These are phyloP conservation scores for Andrena chrysosceles DNA, from an alignment of 2,888 invertebrate genomes.

Conservation along the genomic window DNA sequence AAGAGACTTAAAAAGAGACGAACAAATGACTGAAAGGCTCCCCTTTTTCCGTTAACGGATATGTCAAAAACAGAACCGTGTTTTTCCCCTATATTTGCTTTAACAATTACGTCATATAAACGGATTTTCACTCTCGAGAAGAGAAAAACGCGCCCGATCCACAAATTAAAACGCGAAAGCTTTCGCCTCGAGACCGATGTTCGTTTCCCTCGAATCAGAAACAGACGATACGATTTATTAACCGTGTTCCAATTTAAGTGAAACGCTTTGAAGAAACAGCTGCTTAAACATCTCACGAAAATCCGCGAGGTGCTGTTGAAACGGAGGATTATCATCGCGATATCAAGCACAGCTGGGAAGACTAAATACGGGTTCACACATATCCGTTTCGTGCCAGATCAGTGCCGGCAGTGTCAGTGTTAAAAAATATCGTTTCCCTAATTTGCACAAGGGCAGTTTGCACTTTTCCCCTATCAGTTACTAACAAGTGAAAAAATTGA, in stretches of 20 bases:
- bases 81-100: not conserved
- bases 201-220: not conserved
- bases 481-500: too few relatives aligned
- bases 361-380: not conserved
- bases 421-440: too few relatives aligned
- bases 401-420: too few relatives aligned
- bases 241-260: not conserved
- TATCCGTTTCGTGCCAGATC: too few relatives aligned
- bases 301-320: not conserved
- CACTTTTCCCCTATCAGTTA: too few relatives aligned
- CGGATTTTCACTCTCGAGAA: not conserved
- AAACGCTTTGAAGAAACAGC: constrained; percentile 23
- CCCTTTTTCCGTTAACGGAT: too few relatives aligned
- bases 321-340: constrained; percentile 2
- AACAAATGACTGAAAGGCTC: not conserved
- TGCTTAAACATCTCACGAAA: too few relatives aligned
- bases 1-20: too few relatives aligned
- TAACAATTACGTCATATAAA: not conserved
- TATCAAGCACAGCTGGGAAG: constrained; percentile 5
- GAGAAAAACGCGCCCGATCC: constrained; percentile 48
- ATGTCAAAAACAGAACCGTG: not conserved
- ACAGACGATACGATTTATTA: constrained; percentile 25
- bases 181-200: not conserved
- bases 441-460: too few relatives aligned
- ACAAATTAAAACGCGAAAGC: constrained; percentile 28